Evolutionary conservation across 2,797 vertebrate genomes (phyloP), one percentile per base, ranked within the genome.

Genomic region (Pantherophis alleghaniensis): DNA sequence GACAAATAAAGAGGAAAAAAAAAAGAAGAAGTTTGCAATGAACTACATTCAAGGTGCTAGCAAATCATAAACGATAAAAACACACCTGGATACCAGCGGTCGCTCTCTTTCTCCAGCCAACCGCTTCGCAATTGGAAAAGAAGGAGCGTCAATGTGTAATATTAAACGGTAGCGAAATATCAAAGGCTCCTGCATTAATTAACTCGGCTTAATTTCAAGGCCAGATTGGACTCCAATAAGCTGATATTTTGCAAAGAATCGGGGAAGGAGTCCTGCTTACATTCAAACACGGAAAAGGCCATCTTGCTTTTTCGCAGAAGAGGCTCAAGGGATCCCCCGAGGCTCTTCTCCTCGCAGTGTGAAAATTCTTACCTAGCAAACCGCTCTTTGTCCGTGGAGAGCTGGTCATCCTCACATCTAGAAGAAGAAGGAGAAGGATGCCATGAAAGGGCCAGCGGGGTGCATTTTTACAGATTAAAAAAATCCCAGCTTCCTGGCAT

Each of bases 381-480:
- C 13, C 99, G 98, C 94, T 99, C 99, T 93, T 99, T 99, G 89
- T 99, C 99, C 1, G 98, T 98, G 7, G 98, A 97, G 92, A 98
- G 98, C 0, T 98, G 97, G 74, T 99, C 99, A 24, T 99, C 99
- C 0, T 99, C 99, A 94, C 99, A 99, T 89, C 99, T 99, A 22
- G 95, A 93, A 94, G 20, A 83, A 55, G 1, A n/a, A 60, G 26
- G 51, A 63, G 47, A 28, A 53, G 22, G 5, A n/a, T 9, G 3
- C 16, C 28, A 86, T 66, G 13, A 55, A 93, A 57, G 22, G 1
- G 74, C 18, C 37, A 42, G 3, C 3, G 42, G 3, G 42, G 42
- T 42, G 42, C 3, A 42, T 42, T 42, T 42, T 42, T 42, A 42
- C 42, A 42, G 42, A 42, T 42, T 42, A 42, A 42, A 42, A 4